Evolutionary conservation across 92 coral and sea anemone genomes (phyloP), one percentile per base, ranked within the genome.

Genomic region (Galaxea fascicularis): DNA sequence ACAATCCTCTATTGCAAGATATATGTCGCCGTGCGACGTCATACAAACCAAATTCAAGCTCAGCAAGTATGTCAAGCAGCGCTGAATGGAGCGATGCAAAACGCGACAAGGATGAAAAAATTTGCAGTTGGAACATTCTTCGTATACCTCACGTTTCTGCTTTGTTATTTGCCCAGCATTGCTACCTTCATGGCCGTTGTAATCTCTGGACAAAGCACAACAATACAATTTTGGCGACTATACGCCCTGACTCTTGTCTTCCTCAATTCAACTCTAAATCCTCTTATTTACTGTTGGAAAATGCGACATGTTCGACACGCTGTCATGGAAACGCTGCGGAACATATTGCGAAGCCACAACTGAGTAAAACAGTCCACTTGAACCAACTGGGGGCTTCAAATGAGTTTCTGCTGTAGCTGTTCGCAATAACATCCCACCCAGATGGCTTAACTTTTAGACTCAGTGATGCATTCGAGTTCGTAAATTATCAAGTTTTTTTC

Each of bases 221-320:
- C 76, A 3, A 22, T 8, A 25, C 0, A 4, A 28, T 17, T 10
- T 71, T 71, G 53, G 29, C 27, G 21, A 71, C 15, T 13, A 15
- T 71, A 71, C 76, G 4, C 76, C 6, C 0, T 71, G 30, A 71
- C 76, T n/a, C 30, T 71, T 1, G 28, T 22, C 16, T 46, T 45
- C 24, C 57, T 71, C 18, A 71, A 47, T 71, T 71, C 58, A 12
- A 21, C 76, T 12, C 59, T 71, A 0, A 71, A 71, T 71, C 76
- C 76, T 10, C 53, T 71, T 58, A 71, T 45, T 71, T 71, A 71
- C 58, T 71, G 57, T 56, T 71, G 76, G 76, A 71, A 71, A 18
- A 46, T 71, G 41, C 45, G 35, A 20, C 76, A 71, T 0, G 46
- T 71, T 47, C 17, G 76, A 71, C 76, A 45, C 30, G 29, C 76